phyloP scores from a whole-genome alignment of 2,888 invertebrate species.

The Ditylenchus weischeri region DNA sequence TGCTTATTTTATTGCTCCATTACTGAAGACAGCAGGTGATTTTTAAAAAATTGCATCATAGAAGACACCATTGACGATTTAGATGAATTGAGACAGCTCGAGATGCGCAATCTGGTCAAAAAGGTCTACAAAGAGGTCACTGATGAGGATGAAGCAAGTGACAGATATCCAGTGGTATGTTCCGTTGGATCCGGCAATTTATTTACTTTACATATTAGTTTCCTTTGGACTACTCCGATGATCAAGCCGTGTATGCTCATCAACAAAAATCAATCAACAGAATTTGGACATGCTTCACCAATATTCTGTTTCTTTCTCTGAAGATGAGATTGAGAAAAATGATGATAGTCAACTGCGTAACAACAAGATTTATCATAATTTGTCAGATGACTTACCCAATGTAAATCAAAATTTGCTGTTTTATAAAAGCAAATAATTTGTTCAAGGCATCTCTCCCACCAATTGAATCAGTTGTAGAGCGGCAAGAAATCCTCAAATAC shows the following conservation, averaged over 20 bases:
- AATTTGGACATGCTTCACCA: neutral
- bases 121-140: conserved; percentile 9
- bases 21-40: conserved; percentile 31
- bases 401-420: conserved; percentile 2
- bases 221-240: conserved; percentile 4
- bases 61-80: neutral
- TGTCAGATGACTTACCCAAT: neutral
- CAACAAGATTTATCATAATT: neutral
- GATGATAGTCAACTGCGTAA: neutral
- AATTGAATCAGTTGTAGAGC: conserved; percentile 4
- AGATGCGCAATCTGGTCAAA: conserved; percentile 6
- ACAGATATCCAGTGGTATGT: conserved; percentile 1
- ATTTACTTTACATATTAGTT: neutral
- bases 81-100: conserved; percentile 18
- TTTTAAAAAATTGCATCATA: neutral
- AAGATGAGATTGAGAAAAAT: neutral
- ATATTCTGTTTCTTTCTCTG: neutral
- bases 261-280: neutral
- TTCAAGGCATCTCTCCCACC: too few species aligned
- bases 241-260: neutral
- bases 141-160: conserved; percentile 11
- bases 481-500: conserved; percentile 6
- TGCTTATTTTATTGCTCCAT: conserved; percentile 43
- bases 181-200: too few species aligned
- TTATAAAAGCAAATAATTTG: too few species aligned